phyloP scores from a whole-genome alignment of 2,888 invertebrate genomes.

The Zootermopsis nevadensis region DNA sequence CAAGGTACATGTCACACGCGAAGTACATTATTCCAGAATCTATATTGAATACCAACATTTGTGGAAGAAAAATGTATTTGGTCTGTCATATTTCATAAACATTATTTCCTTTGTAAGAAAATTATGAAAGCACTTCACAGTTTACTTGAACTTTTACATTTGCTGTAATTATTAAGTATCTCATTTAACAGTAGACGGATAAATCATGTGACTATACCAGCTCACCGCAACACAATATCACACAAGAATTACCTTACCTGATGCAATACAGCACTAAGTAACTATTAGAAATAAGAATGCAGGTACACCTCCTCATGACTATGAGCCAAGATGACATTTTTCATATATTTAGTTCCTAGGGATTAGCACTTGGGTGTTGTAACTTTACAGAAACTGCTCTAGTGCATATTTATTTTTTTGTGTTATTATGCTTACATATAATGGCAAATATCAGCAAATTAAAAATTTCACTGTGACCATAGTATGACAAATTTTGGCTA shows the following conservation, averaged over 20 bases:
- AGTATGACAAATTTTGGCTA: background rate
- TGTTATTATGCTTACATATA: background rate
- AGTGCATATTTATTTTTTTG: background rate
- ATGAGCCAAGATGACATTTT: background rate
- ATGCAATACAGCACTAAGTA: background rate
- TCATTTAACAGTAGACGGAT: too few relatives aligned
- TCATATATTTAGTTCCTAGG: background rate
- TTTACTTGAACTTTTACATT: too few relatives aligned
- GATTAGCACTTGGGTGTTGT: background rate
- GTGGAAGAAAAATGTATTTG: too few relatives aligned
- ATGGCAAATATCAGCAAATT: background rate
- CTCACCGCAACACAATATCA: too few relatives aligned
- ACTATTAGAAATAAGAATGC: background rate
- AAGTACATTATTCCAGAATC: too few relatives aligned
- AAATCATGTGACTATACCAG: too few relatives aligned
- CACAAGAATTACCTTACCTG: background rate
- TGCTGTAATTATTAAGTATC: too few relatives aligned
- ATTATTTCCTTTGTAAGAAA: too few relatives aligned
- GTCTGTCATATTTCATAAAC: too few relatives aligned
- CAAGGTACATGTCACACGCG: too few relatives aligned
- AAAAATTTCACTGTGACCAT: background rate
- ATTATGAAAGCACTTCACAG: too few relatives aligned
- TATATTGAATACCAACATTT: too few relatives aligned
- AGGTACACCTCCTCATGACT: background rate
- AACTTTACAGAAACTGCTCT: background rate